Percentiles rank a stretch among this genome's conserved stretches.
phyloP scores from a whole-genome alignment of 2,888 invertebrate species.

The Patella pellucida region DNA sequence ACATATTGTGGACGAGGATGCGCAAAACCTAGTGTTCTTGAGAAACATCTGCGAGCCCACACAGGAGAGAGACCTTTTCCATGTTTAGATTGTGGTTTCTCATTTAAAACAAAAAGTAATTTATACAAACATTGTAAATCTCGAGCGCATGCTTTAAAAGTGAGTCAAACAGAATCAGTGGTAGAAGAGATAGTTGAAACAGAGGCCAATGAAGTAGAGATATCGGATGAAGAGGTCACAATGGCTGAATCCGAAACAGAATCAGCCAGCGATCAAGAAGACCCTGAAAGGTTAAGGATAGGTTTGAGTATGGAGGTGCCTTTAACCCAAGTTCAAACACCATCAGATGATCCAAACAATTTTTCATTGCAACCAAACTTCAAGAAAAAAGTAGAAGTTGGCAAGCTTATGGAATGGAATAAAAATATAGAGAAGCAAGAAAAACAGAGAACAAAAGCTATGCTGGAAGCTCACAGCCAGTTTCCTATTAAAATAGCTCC shows the following conservation, averaged over 20 bases:
- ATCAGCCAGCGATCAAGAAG: conserved; percentile 20
- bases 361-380: conserved; percentile 33
- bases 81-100: conserved; percentile 89
- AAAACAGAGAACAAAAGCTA: conserved; percentile 29
- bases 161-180: conserved; percentile 28
- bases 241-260: conserved; percentile 27
- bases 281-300: neutral
- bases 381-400: conserved; percentile 38
- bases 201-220: conserved; percentile 17
- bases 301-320: conserved; percentile 12
- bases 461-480: conserved; percentile 38
- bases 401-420: conserved; percentile 37
- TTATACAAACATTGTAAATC: conserved; percentile 88
- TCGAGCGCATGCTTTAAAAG: conserved; percentile 57
- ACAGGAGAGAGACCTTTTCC: conserved; percentile 94
- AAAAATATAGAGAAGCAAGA: conserved; percentile 33
- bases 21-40: conserved; percentile 92
- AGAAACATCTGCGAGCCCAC: conserved; percentile 94
- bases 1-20: conserved; percentile 90
- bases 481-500: conserved; percentile 50
- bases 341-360: conserved; percentile 13
- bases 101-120: conserved; percentile 94
- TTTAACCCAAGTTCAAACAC: neutral
- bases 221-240: conserved; percentile 34
- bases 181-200: conserved; percentile 21